Percentiles rank a stretch among this genome's conserved stretches.
Evolutionary conservation across 2,888 invertebrate species (phyloP).

Genomic region (Choristoneura rosaceana): DNA sequence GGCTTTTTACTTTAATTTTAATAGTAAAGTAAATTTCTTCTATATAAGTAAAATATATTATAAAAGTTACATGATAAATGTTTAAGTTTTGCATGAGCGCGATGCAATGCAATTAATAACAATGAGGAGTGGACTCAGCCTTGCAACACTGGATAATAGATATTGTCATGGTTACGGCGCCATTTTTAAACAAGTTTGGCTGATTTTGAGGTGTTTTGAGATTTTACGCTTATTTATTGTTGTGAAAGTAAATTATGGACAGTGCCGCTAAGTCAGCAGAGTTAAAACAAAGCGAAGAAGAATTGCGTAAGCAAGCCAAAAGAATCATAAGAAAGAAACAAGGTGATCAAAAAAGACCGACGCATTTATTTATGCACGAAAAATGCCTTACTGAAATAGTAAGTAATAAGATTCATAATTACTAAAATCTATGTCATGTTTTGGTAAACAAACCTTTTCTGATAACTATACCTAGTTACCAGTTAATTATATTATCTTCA

Average conservation of each 20-base stretch:
- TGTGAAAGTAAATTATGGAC: constrained; percentile 48
- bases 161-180: constrained; percentile 48
- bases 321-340: constrained; percentile 65
- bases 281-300: constrained; percentile 63
- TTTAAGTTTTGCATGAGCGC: background rate
- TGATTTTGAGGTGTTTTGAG: constrained; percentile 50
- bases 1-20: too few species aligned
- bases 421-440: too few species aligned
- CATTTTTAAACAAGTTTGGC: constrained; percentile 65
- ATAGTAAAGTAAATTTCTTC: too few species aligned
- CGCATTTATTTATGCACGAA: constrained; percentile 86
- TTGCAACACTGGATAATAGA: constrained; percentile 12
- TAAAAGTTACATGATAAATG: too few species aligned
- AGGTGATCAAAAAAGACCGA: constrained; percentile 63
- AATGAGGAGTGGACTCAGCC: background rate
- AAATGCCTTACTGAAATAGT: constrained; percentile 85
- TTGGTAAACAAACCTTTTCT: too few species aligned
- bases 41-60: too few species aligned
- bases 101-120: too few species aligned
- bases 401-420: constrained; percentile 58
- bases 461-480: too few species aligned
- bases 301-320: constrained; percentile 71
- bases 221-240: constrained; percentile 36
- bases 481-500: too few species aligned
- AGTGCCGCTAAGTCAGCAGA: constrained; percentile 50